Percentiles rank a stretch among this genome's conserved stretches.
Conservation (phyloP, 2,888 invertebrate species). For the Rambutsinella grinnellia region DNA sequence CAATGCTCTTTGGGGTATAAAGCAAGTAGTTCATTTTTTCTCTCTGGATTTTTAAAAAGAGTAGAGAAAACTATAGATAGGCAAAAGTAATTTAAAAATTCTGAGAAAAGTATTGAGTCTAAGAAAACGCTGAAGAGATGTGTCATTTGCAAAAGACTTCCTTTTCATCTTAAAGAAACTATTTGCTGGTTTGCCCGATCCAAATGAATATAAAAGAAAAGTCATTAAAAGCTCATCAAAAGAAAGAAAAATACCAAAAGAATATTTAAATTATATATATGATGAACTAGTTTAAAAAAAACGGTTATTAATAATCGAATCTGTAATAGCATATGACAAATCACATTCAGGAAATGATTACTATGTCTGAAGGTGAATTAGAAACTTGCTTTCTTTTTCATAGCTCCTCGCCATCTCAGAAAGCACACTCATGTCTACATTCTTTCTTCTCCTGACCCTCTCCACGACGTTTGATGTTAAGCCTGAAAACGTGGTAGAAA, state of each 20-base stretch:
- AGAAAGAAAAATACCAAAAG: no score
- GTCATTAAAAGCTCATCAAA: conserved; percentile 42
- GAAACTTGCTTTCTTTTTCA: not conserved
- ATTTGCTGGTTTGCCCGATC: not conserved
- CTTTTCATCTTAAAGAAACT: not conserved
- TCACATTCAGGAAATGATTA: not conserved
- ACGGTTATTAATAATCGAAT: not conserved
- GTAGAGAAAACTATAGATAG: not conserved
- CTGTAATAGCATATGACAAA: not conserved
- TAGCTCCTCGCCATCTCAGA: conserved; percentile 56
- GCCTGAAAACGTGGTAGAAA: conserved; percentile 54
- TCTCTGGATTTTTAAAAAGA: not conserved
- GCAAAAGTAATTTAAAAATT: conserved; percentile 34
- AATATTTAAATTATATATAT: no score
- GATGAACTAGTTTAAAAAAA: no score
- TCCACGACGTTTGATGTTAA: conserved; percentile 57
- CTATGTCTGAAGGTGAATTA: not conserved
- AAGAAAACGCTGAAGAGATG: conserved; percentile 27
- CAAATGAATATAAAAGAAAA: no score
- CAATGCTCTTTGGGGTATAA: no score
- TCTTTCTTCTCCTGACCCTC: conserved; percentile 56
- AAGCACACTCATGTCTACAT: conserved; percentile 50
- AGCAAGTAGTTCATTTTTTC: not conserved
- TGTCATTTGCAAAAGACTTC: conserved; percentile 33
- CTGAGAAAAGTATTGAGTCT: conserved; percentile 29